Conservation (phyloP, 2,888 invertebrate species). For the Ormyrus thymus region DNA sequence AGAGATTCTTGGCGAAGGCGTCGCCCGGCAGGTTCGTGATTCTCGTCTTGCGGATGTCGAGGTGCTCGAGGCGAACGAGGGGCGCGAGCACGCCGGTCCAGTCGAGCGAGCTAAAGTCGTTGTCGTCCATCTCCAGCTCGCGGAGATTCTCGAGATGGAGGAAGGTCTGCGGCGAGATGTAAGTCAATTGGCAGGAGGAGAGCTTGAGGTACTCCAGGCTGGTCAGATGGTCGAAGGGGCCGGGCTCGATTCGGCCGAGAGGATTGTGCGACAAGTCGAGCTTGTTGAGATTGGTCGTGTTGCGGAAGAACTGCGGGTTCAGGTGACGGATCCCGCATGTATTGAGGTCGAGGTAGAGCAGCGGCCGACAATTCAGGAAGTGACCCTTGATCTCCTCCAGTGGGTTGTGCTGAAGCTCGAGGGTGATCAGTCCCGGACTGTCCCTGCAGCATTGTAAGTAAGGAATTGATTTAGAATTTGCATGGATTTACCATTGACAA, state of each 20-base stretch:
- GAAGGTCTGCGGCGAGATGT: conserved; percentile 79
- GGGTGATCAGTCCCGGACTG: conserved; percentile 81
- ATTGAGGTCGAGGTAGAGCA: conserved; percentile 83
- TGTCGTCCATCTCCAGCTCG: conserved; percentile 80
- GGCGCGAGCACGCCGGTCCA: conserved; percentile 81
- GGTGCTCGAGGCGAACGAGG: conserved; percentile 79
- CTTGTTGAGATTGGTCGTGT: conserved; percentile 81
- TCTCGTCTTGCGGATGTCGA: conserved; percentile 80
- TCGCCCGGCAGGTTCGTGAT: conserved; percentile 80
- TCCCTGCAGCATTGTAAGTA: conserved; percentile 76
- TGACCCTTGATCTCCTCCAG: conserved; percentile 80
- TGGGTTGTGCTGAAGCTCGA: conserved; percentile 84
- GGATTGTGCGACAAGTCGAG: conserved; percentile 84
- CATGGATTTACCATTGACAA: too few species aligned
- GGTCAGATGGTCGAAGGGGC: conserved; percentile 80
- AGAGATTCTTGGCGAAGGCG: conserved; percentile 81
- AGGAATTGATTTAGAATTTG: too few species aligned
- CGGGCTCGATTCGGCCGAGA: conserved; percentile 77
- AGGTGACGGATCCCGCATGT: conserved; percentile 79
- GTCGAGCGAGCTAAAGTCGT: conserved; percentile 77
- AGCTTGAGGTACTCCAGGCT: conserved; percentile 81
- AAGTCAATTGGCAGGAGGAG: conserved; percentile 80
- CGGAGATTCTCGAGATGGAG: conserved; percentile 79
- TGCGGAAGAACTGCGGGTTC: conserved; percentile 81
- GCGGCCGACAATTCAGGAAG: conserved; percentile 80